Base-by-base conservation (phyloP, 2,797 vertebrate genomes). In the Myotis findleyi region DNA sequence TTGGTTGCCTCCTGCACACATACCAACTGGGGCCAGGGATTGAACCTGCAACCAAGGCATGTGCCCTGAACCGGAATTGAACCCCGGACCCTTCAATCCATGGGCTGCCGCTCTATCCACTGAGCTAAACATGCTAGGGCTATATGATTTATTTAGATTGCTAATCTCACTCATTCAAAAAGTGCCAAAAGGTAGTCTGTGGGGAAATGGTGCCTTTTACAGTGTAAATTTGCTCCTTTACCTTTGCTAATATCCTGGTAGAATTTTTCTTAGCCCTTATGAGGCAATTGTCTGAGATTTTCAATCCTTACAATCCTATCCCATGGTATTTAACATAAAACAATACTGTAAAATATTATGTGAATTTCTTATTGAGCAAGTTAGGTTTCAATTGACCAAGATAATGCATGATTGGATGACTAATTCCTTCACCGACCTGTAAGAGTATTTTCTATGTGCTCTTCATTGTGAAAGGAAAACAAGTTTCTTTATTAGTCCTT, bases 311-410 rank as follows among this genome's bases (percentile, higher is more conserved):
- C 98, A 98, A 98, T 99, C 98, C 98, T 99, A 98, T 99, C 97
- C 99, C 98, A 99, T 99, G 99, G 98, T 99, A 99, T 99, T 99
- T 98, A 99, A 99, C 99, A 99, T 99, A 97, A 98, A 97, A 98
- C 33, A 97, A 98, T 98, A 98, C 13, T 79, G 14, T 55, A 36
- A 79, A 71, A 55, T 25, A 38, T 77, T 55, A 79, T 12, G 41
- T 72, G 25, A 41, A 64, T 80, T 95, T 94, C 68, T 89, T 64
- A 55, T 2, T 69, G 10, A 80, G 47, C n/a, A 85, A n/a, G 14
- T 89, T 62, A 86, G 64, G 87, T 53, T 75, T 96, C 59, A 81
- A 30, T 18, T 95, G 87, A 77, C 71, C 38, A 81, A 87, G 41
- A 89, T n/a, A 90, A 88, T 41, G 49, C 20, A 33, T 66, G 27